Evolutionary conservation across 2,113 vertebrate species (phyloP).

Genomic region (Pycnonotus jocosus): DNA sequence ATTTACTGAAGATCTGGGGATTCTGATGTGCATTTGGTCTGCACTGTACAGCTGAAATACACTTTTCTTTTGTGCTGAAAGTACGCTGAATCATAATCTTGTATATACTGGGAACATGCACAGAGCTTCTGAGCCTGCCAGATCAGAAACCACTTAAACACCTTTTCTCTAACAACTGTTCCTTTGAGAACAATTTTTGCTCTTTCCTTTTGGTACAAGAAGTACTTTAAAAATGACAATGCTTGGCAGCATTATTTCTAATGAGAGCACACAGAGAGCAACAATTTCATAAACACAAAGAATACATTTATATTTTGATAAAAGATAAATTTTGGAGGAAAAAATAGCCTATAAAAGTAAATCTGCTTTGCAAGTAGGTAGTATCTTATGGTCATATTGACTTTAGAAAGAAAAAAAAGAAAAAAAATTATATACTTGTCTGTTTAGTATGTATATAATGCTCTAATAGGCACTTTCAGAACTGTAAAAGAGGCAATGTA

Average conservation of each 20-base stretch:
- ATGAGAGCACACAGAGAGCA: neutral
- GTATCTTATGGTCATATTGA: neutral
- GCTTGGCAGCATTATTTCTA: neutral
- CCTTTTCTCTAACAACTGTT: neutral
- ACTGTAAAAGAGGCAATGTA: neutral
- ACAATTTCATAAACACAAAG: neutral
- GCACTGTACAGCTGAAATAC: neutral
- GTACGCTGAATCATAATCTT: neutral
- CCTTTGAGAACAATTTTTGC: neutral
- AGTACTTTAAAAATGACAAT: neutral
- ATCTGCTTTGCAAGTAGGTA: neutral
- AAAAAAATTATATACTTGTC: neutral
- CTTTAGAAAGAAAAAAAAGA: neutral
- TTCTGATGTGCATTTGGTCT: neutral
- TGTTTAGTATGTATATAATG: neutral
- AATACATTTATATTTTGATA: neutral
- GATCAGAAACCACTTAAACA: neutral
- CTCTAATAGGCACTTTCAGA: neutral
- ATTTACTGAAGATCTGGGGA: neutral
- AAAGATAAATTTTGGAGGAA: neutral
- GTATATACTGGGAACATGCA: neutral
- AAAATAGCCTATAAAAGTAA: neutral
- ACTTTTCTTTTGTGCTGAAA: neutral
- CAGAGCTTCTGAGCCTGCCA: neutral
- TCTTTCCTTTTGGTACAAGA: neutral